Conservation (phyloP, 2,888 invertebrate genomes). For the Ypsolopha sequella region DNA sequence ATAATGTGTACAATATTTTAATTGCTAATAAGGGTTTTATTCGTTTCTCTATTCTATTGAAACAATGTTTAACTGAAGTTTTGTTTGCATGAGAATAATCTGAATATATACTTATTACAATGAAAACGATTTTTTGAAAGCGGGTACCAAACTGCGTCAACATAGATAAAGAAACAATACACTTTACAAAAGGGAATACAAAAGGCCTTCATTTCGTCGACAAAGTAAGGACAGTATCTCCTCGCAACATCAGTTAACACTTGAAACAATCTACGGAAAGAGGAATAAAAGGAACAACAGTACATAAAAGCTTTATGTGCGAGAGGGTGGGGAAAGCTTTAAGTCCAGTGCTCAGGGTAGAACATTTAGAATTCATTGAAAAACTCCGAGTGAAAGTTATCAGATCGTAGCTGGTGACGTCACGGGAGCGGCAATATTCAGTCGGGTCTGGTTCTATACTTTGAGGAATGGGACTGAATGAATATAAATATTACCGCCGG, state of each 20-base stretch:
- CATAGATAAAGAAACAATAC: slow-evolving; percentile 3
- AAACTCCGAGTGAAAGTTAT: slow-evolving; percentile 63
- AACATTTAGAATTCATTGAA: slow-evolving; percentile 70
- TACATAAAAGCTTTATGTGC: not conserved
- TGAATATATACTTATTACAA: too few relatives aligned
- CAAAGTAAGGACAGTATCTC: slow-evolving; percentile 24
- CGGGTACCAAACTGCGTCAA: too few relatives aligned
- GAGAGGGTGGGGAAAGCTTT: not conserved
- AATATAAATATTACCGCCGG: too few relatives aligned
- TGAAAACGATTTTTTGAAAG: too few relatives aligned
- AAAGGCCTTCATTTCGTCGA: not conserved
- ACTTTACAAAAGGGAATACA: not conserved
- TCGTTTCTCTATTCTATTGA: too few relatives aligned
- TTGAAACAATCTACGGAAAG: slow-evolving; percentile 11
- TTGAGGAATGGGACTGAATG: too few relatives aligned
- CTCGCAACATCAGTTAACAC: slow-evolving; percentile 25
- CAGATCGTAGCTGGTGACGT: slow-evolving; percentile 51
- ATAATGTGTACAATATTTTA: too few relatives aligned
- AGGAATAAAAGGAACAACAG: slow-evolving; percentile 12
- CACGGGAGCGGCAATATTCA: slow-evolving; percentile 13
- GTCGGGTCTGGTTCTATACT: too few relatives aligned
- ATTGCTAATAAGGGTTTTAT: too few relatives aligned
- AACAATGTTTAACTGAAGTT: too few relatives aligned
- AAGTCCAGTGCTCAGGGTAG: slow-evolving; percentile 2
- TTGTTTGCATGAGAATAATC: too few relatives aligned